Evolutionary conservation across 1,140 invertebrate species (phyloP).

Genomic region (Drosophila micromelanica): DNA sequence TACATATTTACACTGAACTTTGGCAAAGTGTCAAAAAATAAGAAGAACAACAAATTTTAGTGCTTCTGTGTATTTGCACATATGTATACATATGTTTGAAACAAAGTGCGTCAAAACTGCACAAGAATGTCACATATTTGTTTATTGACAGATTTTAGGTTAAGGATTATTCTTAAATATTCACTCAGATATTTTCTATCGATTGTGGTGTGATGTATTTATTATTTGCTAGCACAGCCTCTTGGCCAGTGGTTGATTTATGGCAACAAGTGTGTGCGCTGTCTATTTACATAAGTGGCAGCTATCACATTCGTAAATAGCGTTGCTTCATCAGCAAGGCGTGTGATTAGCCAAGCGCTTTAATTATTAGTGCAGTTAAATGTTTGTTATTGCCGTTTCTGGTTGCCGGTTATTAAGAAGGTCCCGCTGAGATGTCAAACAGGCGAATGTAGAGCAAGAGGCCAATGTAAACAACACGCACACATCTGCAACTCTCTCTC

Average conservation of each 20-base stretch:
- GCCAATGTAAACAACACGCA: conserved; percentile 42
- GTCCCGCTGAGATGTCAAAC: neutral
- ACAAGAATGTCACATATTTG: conserved; percentile 42
- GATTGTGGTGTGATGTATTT: conserved; percentile 2
- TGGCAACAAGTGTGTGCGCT: conserved; percentile 18
- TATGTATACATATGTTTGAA: neutral
- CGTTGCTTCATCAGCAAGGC: neutral
- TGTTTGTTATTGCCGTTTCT: conserved; percentile 8
- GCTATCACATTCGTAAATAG: conserved; percentile 6
- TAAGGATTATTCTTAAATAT: conserved; percentile 50
- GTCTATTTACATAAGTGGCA: conserved; percentile 8
- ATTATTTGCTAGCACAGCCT: neutral
- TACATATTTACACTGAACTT: conserved; percentile 63
- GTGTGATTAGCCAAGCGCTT: conserved; percentile 28
- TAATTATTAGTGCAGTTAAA: conserved; percentile 37
- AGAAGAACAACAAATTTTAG: conserved; percentile 33
- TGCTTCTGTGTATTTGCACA: conserved; percentile 38
- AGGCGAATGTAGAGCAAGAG: conserved; percentile 2
- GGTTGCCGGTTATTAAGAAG: conserved; percentile 27
- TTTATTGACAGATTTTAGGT: conserved; percentile 51
- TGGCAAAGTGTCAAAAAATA: conserved; percentile 68
- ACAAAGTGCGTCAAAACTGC: conserved; percentile 21
- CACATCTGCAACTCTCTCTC: neutral
- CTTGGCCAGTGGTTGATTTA: conserved; percentile 6
- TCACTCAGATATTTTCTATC: conserved; percentile 26